A percentile compares a stretch with the other conserved stretches of the same genome.
These are phyloP conservation scores for Ochlodes sylvanus DNA, from an alignment of 2,888 invertebrate genomes.

Conservation along the genomic window DNA sequence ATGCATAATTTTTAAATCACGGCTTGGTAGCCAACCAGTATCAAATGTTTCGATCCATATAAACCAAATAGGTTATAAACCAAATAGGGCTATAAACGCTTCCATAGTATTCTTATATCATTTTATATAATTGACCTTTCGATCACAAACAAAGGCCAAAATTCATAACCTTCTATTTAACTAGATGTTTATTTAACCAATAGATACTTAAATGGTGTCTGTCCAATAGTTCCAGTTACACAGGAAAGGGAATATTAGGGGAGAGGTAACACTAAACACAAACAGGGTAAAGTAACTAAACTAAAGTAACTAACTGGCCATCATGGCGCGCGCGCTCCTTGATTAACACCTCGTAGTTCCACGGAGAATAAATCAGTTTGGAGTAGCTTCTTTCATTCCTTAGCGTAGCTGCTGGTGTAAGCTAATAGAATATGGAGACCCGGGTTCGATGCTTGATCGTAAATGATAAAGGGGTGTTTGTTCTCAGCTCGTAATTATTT, in stretches of 20 bases:
- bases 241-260: constrained; percentile 77
- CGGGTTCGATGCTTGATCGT: too few species aligned
- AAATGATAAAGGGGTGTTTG: too few species aligned
- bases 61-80: too few species aligned
- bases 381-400: not conserved
- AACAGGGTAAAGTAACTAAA: constrained; percentile 62
- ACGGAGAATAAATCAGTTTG: constrained; percentile 11
- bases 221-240: constrained; percentile 73
- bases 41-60: not conserved
- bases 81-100: too few species aligned
- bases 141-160: too few species aligned
- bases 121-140: too few species aligned
- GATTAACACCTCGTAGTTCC: constrained; percentile 70
- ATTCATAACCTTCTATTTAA: not conserved
- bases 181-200: constrained; percentile 40
- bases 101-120: too few species aligned
- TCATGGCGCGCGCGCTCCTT: constrained; percentile 61
- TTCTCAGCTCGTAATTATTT: too few species aligned
- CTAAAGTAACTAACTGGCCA: constrained; percentile 67
- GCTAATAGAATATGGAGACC: too few species aligned
- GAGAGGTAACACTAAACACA: constrained; percentile 73
- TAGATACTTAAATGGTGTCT: constrained; percentile 64
- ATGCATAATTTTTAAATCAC: not conserved
- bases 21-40: not conserved
- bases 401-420: not conserved